phyloP scores from a whole-genome alignment of 2,888 invertebrate species.

The Bellardia bayeri region DNA sequence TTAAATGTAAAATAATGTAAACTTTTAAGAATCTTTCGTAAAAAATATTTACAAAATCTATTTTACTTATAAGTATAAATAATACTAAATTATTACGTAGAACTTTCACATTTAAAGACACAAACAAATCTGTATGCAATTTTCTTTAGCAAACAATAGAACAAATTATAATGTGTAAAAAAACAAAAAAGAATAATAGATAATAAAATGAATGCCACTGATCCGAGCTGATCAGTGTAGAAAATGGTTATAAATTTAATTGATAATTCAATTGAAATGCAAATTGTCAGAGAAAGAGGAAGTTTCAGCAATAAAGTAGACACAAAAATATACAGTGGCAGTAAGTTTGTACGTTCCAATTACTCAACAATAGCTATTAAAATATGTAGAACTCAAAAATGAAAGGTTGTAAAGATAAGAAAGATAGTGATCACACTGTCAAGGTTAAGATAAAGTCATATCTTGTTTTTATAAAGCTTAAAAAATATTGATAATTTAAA shows the following conservation, averaged over 20 bases:
- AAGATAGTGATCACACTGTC: too few species aligned
- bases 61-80: not conserved
- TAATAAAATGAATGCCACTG: slow-evolving; percentile 32
- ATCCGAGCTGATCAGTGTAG: slow-evolving; percentile 10
- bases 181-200: slow-evolving; percentile 18
- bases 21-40: not conserved
- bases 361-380: too few species aligned
- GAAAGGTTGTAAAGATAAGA: too few species aligned
- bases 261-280: slow-evolving; percentile 45
- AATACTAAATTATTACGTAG: not conserved
- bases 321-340: not conserved
- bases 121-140: not conserved
- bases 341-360: too few species aligned
- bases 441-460: too few species aligned
- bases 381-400: too few species aligned
- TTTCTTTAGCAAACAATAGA: not conserved
- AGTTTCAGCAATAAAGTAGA: not conserved
- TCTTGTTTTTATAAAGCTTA: not conserved
- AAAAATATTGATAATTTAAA: not conserved
- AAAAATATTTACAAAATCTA: slow-evolving; percentile 3
- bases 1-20: too few species aligned
- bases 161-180: not conserved
- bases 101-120: not conserved
- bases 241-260: slow-evolving; percentile 19
- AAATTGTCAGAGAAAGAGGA: not conserved